Base-by-base conservation (phyloP, 2,797 vertebrate genomes). In the Syngnathus rostellatus region DNA sequence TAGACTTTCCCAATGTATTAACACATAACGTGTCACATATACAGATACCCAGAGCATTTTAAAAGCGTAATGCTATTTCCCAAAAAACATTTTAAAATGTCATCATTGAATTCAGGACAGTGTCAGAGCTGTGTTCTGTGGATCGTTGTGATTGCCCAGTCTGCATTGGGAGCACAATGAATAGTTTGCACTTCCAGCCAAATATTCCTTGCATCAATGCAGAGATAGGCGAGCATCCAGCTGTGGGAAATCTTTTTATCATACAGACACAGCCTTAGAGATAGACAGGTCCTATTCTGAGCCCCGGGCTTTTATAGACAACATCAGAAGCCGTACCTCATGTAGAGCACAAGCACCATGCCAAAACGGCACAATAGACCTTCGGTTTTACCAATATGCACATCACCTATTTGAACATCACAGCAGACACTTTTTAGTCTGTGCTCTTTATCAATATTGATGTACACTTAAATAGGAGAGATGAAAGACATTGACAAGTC, bases 401-500 rank as follows among this genome's bases (percentile, higher is more conserved):
- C 60, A 6, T 8, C 60, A 25, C 68, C 77, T 78, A 79, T 83
- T 83, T 83, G 69, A 41, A 23, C 39, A 61, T 14, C 59, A 61
- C 59, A 21, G 40, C 39, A 41, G 59, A 19, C 39, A 45, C 60
- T 62, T 62, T 43, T 43, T 3, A 23, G 60, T 43, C 60, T 23
- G 21, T 8, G 40, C 8, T 23, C 21, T 85, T 87, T 83, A 88
- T 86, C 76, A 73, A 88, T 85, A 89, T 86, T 88, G 86, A 87
- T 86, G 86, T 83, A 83, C 83, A 84, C 85, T 86, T 86, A 89
- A 87, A 87, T 81, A 82, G 80, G 79, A 81, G 79, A 83, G 79
- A 80, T 85, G 84, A 86, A 86, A 81, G 31, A 31, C 31, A 31
- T 86, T 86, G 81, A 82, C 87, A 83, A 88, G 88, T 84, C 88